These are phyloP conservation scores for Exocentrus adspersus DNA, from an alignment of 2,888 invertebrate species.

Conservation along the genomic window DNA sequence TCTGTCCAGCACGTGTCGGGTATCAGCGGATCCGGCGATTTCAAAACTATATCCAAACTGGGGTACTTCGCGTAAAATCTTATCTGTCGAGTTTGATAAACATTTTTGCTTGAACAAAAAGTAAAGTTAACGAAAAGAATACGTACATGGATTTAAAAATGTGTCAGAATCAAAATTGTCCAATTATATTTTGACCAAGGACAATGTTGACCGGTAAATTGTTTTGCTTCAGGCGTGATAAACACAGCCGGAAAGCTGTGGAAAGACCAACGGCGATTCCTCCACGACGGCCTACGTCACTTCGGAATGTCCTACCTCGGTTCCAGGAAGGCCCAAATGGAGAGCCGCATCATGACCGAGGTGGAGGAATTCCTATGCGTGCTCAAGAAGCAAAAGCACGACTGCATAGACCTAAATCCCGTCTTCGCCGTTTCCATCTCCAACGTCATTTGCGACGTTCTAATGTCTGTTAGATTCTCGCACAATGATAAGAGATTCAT, in stretches of 20 bases:
- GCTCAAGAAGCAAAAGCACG: slow-evolving; percentile 72
- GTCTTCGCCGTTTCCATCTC: slow-evolving; percentile 83
- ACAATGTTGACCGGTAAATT: background rate
- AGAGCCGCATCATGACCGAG: slow-evolving; percentile 84
- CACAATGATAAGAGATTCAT: slow-evolving; percentile 81
- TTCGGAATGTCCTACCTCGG: slow-evolving; percentile 91
- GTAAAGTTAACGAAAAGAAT: no score
- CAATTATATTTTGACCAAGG: background rate
- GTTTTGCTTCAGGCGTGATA: slow-evolving; percentile 77
- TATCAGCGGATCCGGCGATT: background rate
- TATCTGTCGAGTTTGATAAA: background rate
- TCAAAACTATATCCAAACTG: background rate
- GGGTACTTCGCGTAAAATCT: background rate
- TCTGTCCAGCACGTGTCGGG: background rate
- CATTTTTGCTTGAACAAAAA: no score
- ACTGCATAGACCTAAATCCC: slow-evolving; percentile 78
- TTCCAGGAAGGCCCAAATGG: slow-evolving; percentile 83
- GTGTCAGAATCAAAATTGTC: no score
- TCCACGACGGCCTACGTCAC: slow-evolving; percentile 84
- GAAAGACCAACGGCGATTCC: slow-evolving; percentile 89
- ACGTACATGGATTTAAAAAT: no score
- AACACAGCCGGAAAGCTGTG: slow-evolving; percentile 90
- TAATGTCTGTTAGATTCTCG: slow-evolving; percentile 88
- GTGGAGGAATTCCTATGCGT: slow-evolving; percentile 78
- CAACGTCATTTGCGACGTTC: slow-evolving; percentile 90